Evolutionary conservation across 2,113 vertebrate species (phyloP), one percentile per base, ranked within the genome.

Genomic region (Sarotherodon lohbergeri): DNA sequence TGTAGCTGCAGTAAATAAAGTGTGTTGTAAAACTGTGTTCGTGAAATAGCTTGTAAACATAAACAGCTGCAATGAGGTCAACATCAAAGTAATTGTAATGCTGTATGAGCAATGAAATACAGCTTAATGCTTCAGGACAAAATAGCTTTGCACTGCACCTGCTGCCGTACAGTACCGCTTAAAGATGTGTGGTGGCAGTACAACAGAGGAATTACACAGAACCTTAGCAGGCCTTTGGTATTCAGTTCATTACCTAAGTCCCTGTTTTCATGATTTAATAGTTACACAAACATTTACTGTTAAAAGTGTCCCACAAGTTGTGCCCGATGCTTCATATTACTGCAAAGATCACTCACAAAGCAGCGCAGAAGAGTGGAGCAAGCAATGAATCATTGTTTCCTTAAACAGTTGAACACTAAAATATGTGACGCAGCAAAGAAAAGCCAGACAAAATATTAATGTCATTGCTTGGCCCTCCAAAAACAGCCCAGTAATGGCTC

Each of bases 31-130:
- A 96, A 90, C 83, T 81, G 83, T 90, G 90, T 93, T 95, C 56
- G 91, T 94, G 92, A 94, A 94, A 93, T 94, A 94, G 95, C 95
- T 96, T 96, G 95, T 97, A 96, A 96, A 96, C 93, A 94, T 93
- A 92, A 96, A 93, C 92, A 92, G 92, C 91, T 56, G 36, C 92
- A 93, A 95, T 93, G 90, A 94, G 94, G 94, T 95, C 94, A 94
- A 95, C 93, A 91, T 95, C 87, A 89, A 87, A 93, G 93, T 92
- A 91, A 93, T 88, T 93, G 94, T 93, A 88, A 93, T 89, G 86
- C 88, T 85, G 93, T 83, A 56, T 54, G 82, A 91, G 91, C 90
- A 7, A 83, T 94, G 88, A 95, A 95, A 95, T 92, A 95, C 90
- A 89, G 81, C 86, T 89, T 80, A 71, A 87, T 86, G 92, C 86